phyloP scores from a whole-genome alignment of 2,888 invertebrate genomes.

The Operophtera brumata region DNA sequence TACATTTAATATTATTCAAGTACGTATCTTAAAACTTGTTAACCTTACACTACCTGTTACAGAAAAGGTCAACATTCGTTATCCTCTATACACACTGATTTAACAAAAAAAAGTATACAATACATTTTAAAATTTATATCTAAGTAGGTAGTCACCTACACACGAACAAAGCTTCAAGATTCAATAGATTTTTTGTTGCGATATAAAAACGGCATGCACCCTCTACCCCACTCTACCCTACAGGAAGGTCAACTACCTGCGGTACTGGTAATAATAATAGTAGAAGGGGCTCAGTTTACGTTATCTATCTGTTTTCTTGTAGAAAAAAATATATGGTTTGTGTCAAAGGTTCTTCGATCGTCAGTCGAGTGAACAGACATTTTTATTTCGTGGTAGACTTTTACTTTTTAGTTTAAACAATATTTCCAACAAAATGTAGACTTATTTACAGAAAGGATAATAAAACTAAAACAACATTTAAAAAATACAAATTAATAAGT shows the following conservation, averaged over 20 bases:
- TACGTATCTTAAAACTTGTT: neutral
- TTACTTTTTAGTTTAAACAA: neutral
- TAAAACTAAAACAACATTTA: too few relatives aligned
- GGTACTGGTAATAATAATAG: conserved; percentile 32
- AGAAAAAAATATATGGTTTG: conserved; percentile 30
- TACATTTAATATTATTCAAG: too few relatives aligned
- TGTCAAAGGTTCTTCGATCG: conserved; percentile 27
- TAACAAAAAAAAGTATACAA: conserved; percentile 15
- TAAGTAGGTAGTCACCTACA: conserved; percentile 28
- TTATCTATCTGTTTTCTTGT: conserved; percentile 22
- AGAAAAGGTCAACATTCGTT: conserved; percentile 10
- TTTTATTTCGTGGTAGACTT: neutral
- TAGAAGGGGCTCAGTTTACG: conserved; percentile 32
- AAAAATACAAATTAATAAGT: too few relatives aligned
- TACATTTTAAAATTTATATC: conserved; percentile 20
- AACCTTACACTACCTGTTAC: conserved; percentile 12
- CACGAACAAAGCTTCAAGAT: conserved; percentile 26
- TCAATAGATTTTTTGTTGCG: conserved; percentile 30
- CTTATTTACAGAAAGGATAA: too few relatives aligned
- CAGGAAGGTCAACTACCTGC: conserved; percentile 49
- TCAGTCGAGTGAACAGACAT: neutral
- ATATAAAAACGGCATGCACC: conserved; percentile 27
- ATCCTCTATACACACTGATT: conserved; percentile 10
- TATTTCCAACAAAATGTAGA: neutral
- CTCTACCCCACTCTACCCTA: conserved; percentile 29